These are phyloP conservation scores for Zaprionus obscuricornis DNA, from an alignment of 2,888 invertebrate genomes.

Conservation along the genomic window DNA sequence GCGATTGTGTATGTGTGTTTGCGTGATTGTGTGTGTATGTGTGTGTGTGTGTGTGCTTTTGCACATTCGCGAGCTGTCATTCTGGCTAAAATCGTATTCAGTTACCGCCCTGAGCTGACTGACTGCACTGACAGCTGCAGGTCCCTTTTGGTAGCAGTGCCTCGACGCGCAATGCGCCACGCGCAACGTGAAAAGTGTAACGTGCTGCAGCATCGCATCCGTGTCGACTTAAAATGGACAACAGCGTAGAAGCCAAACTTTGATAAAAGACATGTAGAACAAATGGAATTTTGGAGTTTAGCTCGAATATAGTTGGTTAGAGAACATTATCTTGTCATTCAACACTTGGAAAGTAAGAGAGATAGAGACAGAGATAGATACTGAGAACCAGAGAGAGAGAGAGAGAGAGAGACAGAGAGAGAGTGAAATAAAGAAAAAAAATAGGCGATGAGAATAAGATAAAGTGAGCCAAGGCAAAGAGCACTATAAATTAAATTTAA, in stretches of 20 bases:
- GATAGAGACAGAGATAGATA: too few species aligned
- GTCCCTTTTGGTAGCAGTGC: neutral
- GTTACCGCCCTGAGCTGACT: slow-evolving; percentile 31
- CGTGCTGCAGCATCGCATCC: slow-evolving; percentile 7
- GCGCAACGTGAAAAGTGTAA: too few species aligned
- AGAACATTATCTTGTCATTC: too few species aligned
- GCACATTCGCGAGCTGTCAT: slow-evolving; percentile 39
- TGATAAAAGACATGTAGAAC: slow-evolving; percentile 27
- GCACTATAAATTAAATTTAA: too few species aligned
- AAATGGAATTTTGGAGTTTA: too few species aligned
- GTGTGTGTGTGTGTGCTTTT: slow-evolving; percentile 7
- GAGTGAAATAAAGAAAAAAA: too few species aligned
- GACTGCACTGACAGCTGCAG: slow-evolving; percentile 48
- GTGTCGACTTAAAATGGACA: slow-evolving; percentile 42
- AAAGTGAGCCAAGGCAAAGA: too few species aligned
- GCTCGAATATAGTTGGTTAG: too few species aligned
- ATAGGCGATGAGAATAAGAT: too few species aligned
- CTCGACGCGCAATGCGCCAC: neutral
- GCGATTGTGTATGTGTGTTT: neutral
- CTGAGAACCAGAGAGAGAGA: too few species aligned
- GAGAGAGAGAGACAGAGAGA: too few species aligned
- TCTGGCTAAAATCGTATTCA: slow-evolving; percentile 31
- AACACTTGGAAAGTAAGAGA: too few species aligned
- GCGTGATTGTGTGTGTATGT: neutral
- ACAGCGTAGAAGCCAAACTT: slow-evolving; percentile 4